phyloP scores from a whole-genome alignment of 2,797 vertebrate genomes.

The Nasua narica region DNA sequence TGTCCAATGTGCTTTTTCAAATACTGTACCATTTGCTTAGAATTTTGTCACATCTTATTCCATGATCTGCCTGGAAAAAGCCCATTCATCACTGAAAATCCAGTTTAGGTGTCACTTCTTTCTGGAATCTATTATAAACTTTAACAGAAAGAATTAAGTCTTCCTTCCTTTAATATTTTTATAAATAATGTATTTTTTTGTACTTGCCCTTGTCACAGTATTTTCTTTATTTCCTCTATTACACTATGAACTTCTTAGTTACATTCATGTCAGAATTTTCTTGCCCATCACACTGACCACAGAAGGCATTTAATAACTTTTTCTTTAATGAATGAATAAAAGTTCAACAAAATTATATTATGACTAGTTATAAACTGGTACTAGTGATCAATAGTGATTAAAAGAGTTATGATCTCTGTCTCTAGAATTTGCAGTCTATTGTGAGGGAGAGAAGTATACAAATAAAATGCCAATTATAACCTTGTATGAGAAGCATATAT shows the following conservation, averaged over 20 bases:
- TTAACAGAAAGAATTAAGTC: background rate
- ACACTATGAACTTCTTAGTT: background rate
- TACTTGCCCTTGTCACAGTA: background rate
- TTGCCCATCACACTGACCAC: background rate
- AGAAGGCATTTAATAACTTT: background rate
- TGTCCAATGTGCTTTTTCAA: slow-evolving; percentile 20
- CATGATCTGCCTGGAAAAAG: background rate
- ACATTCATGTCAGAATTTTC: background rate
- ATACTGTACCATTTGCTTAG: slow-evolving; percentile 3
- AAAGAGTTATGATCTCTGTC: background rate
- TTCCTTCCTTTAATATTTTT: background rate
- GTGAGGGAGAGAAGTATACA: background rate
- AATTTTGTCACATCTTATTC: slow-evolving; percentile 12
- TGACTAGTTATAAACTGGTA: background rate
- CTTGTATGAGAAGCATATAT: background rate
- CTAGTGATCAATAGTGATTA: background rate
- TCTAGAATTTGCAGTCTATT: background rate
- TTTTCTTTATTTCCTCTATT: background rate
- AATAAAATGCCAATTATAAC: background rate
- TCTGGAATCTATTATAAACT: slow-evolving; percentile 1
- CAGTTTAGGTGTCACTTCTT: background rate
- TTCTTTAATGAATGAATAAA: slow-evolving; percentile 33
- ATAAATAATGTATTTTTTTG: background rate
- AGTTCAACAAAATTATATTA: background rate
- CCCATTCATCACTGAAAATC: slow-evolving; percentile 8